Base-by-base conservation (phyloP, 1,140 invertebrate genomes). In the Sitodiplosis mosellana region DNA sequence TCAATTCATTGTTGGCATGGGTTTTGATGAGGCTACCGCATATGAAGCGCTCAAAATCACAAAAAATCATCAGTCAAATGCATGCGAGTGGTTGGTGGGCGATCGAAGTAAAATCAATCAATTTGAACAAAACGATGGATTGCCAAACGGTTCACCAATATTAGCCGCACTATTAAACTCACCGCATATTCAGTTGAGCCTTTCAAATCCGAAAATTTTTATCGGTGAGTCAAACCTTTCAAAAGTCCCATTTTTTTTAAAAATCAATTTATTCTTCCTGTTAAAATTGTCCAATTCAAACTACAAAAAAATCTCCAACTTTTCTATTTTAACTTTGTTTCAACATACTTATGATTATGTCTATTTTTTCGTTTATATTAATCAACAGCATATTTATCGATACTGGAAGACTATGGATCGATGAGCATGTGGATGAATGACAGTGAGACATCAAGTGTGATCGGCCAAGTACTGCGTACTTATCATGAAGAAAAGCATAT, bases 401-500 rank as follows among this genome's bases (percentile, higher is more conserved):
- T 64, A 19, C 40, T 64, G 48, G 62, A 64, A 51, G 64, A 64
- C 42, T 59, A 64, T 54, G 57, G 61, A 50, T 56, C 61, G 11
- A 60, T 64, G 52, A 56, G 58, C 45, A 58, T 64, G 36, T 64
- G 60, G 59, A 56, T 62, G 33, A 58, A 58, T 52, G 62, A 64
- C 49, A 61, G 55, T 53, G 62, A 64, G 45, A 61, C 61, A 46
- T 61, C 56, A 46, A 60, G 58, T 33, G 54, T 64, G 45, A 61
- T 64, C 51, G 57, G 60, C 56, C 59, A 64, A 58, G 61, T 64
- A 54, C 55, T 64, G 51, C 58, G 63, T 48, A 64, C 60, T 53
- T 64, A 64, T 51, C 62, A 64, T 46, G 62, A 64, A 54, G 62
- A 64, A 51, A 64, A 64, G 54, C 61, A 64, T 55, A 59, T 62